Base-by-base conservation (phyloP, 2,797 vertebrate species). In the Diceros bicornis region DNA sequence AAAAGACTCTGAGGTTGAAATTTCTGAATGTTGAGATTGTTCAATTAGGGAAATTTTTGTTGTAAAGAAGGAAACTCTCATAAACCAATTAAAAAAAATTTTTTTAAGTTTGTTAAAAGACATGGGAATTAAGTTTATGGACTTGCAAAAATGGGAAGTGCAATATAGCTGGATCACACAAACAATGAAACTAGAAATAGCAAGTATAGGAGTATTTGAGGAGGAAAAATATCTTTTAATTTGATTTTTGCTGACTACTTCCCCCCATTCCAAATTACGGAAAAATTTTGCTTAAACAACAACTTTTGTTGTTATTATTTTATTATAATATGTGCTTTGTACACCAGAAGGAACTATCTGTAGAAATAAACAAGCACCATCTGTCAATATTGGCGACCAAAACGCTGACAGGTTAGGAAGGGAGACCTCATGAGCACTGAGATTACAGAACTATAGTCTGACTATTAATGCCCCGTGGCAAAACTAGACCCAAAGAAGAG, bases 221-320 rank as follows among this genome's bases (percentile, higher is more conserved):
- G 20, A 72, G 7, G 13, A 83, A 79, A 72, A 93, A 47, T 7
- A 78, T 41, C 25, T 14, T 87, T 83, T 50, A 52, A 4, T 93
- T 79, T 96, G n/a, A 16, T 85, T 27, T 91, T 74, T 84, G 64
- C 9, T 88, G n/a, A 74, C 59, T 13, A 74, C 5, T 72, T 83
- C 20, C 25, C 29, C 20, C 25, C n/a, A 69, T 2, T 34, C 27
- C 7, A 34, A 88, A 75, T 0, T 25, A 59, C 4, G 9, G 61
- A 81, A 81, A 95, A 17, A 3, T 37, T 90, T 94, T 94, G 34
- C 37, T 89, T 94, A 78, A 86, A n/a, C 10, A 52, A 50, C 6
- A n/a, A 37, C 0, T 86, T 83, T 71, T 68, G 20, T 92, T 50
- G 32, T 25, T 84, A 90, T 77, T 84, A 62, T 84, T 93, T 91